phyloP scores from a whole-genome alignment of 2,888 invertebrate species.

The Lasioglossum vierecki region DNA sequence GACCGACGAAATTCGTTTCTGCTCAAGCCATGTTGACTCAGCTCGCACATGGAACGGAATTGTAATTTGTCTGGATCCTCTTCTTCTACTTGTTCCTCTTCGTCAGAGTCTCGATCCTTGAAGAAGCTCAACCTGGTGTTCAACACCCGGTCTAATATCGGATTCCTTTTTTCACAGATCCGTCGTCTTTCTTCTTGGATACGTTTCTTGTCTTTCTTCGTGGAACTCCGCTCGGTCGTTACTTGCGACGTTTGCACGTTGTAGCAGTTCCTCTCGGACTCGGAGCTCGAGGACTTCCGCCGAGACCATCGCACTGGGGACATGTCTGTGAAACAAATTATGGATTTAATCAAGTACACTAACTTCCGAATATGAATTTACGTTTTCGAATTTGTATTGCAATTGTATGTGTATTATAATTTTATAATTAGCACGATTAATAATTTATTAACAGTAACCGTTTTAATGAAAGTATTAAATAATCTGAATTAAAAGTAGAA shows the following conservation, averaged over 20 bases:
- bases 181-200: slow-evolving; percentile 83
- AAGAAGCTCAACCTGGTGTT: slow-evolving; percentile 90
- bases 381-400: too few relatives aligned
- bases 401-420: too few relatives aligned
- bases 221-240: slow-evolving; percentile 84
- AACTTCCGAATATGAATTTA: not conserved
- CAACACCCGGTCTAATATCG: slow-evolving; percentile 89
- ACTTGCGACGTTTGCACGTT: slow-evolving; percentile 86
- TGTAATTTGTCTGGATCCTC: slow-evolving; percentile 68
- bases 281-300: slow-evolving; percentile 87
- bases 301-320: slow-evolving; percentile 88
- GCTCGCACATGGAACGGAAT: slow-evolving; percentile 77
- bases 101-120: slow-evolving; percentile 76
- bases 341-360: not conserved
- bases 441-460: too few relatives aligned
- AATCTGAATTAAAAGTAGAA: too few relatives aligned
- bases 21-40: slow-evolving; percentile 68
- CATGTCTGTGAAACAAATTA: slow-evolving; percentile 85
- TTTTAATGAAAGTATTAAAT: too few relatives aligned
- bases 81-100: slow-evolving; percentile 65
- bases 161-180: slow-evolving; percentile 88
- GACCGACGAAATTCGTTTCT: slow-evolving; percentile 78
- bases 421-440: too few relatives aligned
- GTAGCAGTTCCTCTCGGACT: slow-evolving; percentile 89
- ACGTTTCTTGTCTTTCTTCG: slow-evolving; percentile 86